Percentiles rank a stretch among this genome's conserved stretches.
These are phyloP conservation scores for Leptoteleia sp. DNA, from an alignment of 1,140 invertebrate genomes.

Conservation along the genomic window DNA sequence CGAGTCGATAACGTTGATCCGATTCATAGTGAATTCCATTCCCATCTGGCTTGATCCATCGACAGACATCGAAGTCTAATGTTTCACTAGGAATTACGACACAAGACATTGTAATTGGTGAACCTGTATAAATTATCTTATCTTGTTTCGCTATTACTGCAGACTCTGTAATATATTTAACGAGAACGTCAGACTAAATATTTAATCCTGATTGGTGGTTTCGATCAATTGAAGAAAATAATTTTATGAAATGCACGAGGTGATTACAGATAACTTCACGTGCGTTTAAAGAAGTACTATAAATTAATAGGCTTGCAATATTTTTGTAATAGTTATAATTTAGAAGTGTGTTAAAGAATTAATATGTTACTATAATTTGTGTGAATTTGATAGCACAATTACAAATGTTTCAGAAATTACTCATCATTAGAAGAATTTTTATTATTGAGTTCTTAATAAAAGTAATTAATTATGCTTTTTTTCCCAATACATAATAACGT, in stretches of 20 bases:
- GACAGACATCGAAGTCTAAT: slow-evolving; percentile 55
- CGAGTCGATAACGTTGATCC: slow-evolving; percentile 43
- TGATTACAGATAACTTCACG: no score
- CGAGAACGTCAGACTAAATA: slow-evolving; percentile 27
- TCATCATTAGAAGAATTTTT: no score
- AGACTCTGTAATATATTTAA: slow-evolving; percentile 50
- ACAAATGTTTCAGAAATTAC: no score
- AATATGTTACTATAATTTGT: no score
- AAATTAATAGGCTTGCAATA: no score
- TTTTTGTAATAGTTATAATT: no score
- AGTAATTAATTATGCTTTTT: no score
- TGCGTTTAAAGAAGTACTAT: no score
- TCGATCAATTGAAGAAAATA: slow-evolving; percentile 24
- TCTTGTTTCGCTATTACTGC: slow-evolving; percentile 40
- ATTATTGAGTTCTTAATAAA: no score
- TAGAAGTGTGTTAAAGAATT: no score
- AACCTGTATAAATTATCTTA: slow-evolving; percentile 49
- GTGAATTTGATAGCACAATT: no score
- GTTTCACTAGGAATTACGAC: slow-evolving; percentile 47
- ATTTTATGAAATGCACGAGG: slow-evolving; percentile 31
- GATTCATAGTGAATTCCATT: slow-evolving; percentile 60
- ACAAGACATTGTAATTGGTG: slow-evolving; percentile 56
- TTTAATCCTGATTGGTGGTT: slow-evolving; percentile 47
- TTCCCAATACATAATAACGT: no score
- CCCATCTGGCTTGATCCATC: slow-evolving; percentile 56